These are phyloP conservation scores for Smutsia temminckii DNA, from an alignment of 2,797 vertebrate species.

Conservation along the genomic window DNA sequence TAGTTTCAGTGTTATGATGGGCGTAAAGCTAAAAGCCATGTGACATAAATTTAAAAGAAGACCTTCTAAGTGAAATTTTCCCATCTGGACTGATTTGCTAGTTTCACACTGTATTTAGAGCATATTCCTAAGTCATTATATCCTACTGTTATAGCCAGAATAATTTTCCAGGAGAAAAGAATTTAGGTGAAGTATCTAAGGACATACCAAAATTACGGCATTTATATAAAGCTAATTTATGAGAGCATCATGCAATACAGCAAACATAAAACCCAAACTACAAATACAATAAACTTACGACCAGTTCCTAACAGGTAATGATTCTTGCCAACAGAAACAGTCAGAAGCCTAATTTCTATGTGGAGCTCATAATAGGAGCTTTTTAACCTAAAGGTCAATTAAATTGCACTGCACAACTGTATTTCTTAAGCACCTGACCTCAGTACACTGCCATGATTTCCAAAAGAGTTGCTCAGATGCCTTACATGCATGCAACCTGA, in stretches of 20 bases:
- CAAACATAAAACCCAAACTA: slow-evolving; percentile 18
- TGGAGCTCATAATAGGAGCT: not conserved
- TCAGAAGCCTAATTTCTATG: not conserved
- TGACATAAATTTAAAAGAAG: not conserved
- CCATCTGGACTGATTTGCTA: not conserved
- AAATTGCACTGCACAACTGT: not conserved
- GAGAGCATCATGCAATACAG: not conserved
- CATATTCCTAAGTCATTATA: not conserved
- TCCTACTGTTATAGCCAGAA: not conserved
- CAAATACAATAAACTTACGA: not conserved
- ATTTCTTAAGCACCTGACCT: not conserved
- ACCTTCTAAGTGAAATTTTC: not conserved
- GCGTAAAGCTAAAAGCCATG: not conserved
- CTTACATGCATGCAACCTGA: not conserved
- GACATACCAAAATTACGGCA: not conserved
- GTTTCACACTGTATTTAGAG: not conserved
- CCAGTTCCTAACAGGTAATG: not conserved
- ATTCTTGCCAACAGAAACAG: not conserved
- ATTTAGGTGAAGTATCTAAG: not conserved
- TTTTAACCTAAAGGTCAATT: slow-evolving; percentile 2
- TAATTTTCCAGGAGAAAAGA: slow-evolving; percentile 8
- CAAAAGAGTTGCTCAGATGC: not conserved
- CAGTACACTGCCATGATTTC: not conserved
- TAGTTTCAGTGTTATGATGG: not conserved
- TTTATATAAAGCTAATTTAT: slow-evolving; percentile 9